These are phyloP conservation scores for Enteromius paludinosus DNA, from an alignment of 2,797 vertebrate genomes.

Conservation along the genomic window DNA sequence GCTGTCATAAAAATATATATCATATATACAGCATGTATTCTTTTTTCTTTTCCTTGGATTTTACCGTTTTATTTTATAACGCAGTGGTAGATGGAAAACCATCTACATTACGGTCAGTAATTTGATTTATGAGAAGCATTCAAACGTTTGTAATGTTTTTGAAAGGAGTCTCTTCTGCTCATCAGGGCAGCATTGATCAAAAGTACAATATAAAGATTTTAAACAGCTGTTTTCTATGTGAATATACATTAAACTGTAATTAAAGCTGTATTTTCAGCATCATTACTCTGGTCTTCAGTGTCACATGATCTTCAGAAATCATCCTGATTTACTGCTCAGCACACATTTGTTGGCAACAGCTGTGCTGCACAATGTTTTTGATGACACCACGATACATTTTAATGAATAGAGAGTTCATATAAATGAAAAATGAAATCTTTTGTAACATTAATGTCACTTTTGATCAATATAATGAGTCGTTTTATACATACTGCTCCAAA, in stretches of 20 bases:
- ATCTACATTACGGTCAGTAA: not conserved
- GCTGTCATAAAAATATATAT: no score
- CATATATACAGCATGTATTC: no score
- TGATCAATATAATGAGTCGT: not conserved
- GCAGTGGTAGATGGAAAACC: not conserved
- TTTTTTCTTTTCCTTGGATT: not conserved
- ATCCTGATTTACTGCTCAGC: not conserved
- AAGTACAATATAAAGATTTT: not conserved
- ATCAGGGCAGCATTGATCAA: not conserved
- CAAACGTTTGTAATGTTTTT: no score
- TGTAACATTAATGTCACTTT: not conserved
- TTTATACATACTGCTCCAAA: not conserved
- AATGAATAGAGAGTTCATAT: not conserved
- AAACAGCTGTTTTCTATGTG: not conserved
- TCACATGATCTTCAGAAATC: conserved; percentile 9
- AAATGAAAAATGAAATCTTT: not conserved
- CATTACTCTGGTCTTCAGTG: conserved; percentile 4
- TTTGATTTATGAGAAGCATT: not conserved
- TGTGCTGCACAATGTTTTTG: not conserved
- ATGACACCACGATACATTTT: not conserved
- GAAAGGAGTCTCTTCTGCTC: not conserved
- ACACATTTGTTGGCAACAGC: not conserved
- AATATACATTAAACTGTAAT: not conserved
- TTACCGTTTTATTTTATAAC: not conserved
- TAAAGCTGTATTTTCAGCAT: not conserved